A percentile compares a stretch with the other conserved stretches of the same genome.
Evolutionary conservation across 2,113 vertebrate species (phyloP).

Genomic region (Petromus typicus): DNA sequence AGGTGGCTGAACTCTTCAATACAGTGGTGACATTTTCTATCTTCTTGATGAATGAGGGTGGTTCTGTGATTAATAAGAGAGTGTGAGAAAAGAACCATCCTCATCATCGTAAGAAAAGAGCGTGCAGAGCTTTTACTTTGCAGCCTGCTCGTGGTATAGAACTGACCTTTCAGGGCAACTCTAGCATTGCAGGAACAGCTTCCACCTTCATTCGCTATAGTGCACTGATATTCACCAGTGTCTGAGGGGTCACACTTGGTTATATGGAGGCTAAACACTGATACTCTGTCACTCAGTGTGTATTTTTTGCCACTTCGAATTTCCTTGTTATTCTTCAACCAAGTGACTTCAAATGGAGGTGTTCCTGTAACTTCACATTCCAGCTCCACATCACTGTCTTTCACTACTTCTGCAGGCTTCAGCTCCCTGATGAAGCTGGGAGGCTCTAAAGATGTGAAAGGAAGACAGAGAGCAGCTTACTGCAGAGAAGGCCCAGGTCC

Average conservation of each 20-base stretch:
- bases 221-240: constrained; percentile 96
- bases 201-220: constrained; percentile 94
- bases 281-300: constrained; percentile 88
- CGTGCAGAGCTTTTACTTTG: background rate
- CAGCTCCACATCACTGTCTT: constrained; percentile 89
- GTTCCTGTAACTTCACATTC: constrained; percentile 94
- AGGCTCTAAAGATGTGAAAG: constrained; percentile 89
- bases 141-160: background rate
- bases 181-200: constrained; percentile 93
- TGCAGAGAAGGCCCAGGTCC: background rate
- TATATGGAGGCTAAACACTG: constrained; percentile 90
- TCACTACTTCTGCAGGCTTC: constrained; percentile 91
- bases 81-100: constrained; percentile 61
- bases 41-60: constrained; percentile 93
- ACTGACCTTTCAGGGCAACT: constrained; percentile 96
- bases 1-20: constrained; percentile 91
- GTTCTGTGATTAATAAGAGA: constrained; percentile 88
- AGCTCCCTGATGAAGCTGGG: constrained; percentile 92
- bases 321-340: constrained; percentile 96
- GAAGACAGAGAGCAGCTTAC: constrained; percentile 71
- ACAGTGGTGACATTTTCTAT: constrained; percentile 92
- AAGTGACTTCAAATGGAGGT: constrained; percentile 94
- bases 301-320: constrained; percentile 96
- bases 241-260: constrained; percentile 93
- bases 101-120: constrained; percentile 40